Evolutionary conservation across 2,797 vertebrate species (phyloP), one percentile per base, ranked within the genome.

Genomic region (Peromyscus melanophrys): DNA sequence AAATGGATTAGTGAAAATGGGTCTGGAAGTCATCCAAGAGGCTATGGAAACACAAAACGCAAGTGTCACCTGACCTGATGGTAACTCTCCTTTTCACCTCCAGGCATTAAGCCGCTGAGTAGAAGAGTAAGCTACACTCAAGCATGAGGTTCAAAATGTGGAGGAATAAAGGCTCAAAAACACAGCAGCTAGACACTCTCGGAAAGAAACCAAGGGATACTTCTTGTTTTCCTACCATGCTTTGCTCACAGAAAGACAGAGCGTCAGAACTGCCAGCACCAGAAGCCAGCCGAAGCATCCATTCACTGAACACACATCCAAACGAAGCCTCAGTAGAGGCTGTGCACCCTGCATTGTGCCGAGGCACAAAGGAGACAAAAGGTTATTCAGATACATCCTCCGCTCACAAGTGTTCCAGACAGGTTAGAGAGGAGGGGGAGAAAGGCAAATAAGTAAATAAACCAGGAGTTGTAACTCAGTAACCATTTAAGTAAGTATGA

Each of bases 1-100:
- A 71, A 93, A 95, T 80, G 43, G 95, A 55, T 69, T 89, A 37
- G 82, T 75, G 73, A 87, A 84, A 94, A 89, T 34, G 65, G 40
- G 31, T 25, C 59, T 94, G 83, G 46, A 89, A 84, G 57, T 87
- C 63, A 73, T 92, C 93, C 90, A 65, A 91, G 55, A 57, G 55
- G 91, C 86, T 95, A 65, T 73, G 49, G 29, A 95, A 96, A 95
- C 61, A 94, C 2, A 55, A 92, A 94, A 88, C 69, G 80, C 78
- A 89, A 84, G 59, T 91, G 84, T 90, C 93, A 94, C 81, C n/a
- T 63, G 55, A 93, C 89, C 37, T 63, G 40, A 90, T 80, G 43
- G 61, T 76, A 86, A 94, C 78, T 94, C 95, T 92, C 75, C 73
- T 95, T 96, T 46, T 55, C 19, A 94, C 69, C 52, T 83, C 43